phyloP scores from a whole-genome alignment of 2,888 invertebrate genomes.

The Lasioglossum pauxillum region DNA sequence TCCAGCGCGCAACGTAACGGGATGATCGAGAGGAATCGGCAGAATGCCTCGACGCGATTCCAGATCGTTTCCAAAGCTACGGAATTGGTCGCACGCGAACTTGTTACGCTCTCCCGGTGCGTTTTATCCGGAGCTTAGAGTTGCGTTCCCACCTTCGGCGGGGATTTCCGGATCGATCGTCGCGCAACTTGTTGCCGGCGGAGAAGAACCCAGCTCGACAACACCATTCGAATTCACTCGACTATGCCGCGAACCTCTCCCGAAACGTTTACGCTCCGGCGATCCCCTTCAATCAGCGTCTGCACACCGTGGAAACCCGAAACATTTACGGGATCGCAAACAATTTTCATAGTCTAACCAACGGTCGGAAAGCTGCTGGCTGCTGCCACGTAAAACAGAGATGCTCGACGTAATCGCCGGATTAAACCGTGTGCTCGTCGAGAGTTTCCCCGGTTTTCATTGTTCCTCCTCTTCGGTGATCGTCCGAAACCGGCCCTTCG shows the following conservation, averaged over 20 bases:
- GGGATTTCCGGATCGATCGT: conserved; percentile 67
- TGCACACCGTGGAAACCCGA: not conserved
- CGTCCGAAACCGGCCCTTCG: not conserved
- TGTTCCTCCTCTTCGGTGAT: not conserved
- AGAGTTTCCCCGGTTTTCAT: not conserved
- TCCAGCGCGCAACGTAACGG: not conserved
- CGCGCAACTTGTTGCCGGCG: conserved; percentile 74
- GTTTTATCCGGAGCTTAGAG: conserved; percentile 68
- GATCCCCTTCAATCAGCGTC: not conserved
- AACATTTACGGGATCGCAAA: not conserved
- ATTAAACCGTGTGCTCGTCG: not conserved
- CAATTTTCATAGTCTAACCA: not conserved
- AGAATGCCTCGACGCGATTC: not conserved
- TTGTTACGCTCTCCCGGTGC: conserved; percentile 62
- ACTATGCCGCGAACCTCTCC: not conserved
- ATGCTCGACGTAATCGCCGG: not conserved
- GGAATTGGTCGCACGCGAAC: conserved; percentile 64
- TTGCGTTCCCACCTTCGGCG: conserved; percentile 58
- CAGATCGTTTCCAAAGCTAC: conserved; percentile 57
- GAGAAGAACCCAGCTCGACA: not conserved
- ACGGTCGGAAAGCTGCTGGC: not conserved
- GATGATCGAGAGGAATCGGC: not conserved
- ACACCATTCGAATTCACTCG: not conserved
- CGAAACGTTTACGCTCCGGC: not conserved
- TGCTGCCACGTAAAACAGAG: not conserved